Evolutionary conservation across 2,797 vertebrate genomes (phyloP).

Genomic region (Cyprinodon diabolis): DNA sequence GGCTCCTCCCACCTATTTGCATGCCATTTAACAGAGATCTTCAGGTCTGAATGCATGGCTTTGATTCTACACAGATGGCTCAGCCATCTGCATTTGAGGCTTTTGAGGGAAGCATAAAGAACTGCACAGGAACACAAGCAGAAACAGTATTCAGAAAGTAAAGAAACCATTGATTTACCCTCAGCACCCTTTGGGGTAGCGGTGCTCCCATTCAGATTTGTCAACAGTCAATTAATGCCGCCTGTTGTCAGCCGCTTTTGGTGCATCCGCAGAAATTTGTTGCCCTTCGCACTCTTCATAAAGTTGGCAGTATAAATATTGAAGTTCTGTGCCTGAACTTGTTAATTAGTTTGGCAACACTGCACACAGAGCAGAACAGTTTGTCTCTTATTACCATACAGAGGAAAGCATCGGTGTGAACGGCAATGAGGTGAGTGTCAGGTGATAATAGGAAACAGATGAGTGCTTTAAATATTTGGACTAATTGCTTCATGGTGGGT

Average conservation of each 20-base stretch:
- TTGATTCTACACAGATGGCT: slow-evolving; percentile 83
- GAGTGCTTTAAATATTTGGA: slow-evolving; percentile 15
- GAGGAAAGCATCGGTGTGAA: slow-evolving; percentile 22
- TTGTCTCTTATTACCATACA: slow-evolving; percentile 26
- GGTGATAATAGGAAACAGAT: slow-evolving; percentile 24
- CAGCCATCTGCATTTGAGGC: slow-evolving; percentile 80
- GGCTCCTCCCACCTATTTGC: slow-evolving; percentile 76
- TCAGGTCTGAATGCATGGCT: slow-evolving; percentile 83
- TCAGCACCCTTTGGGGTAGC: slow-evolving; percentile 69
- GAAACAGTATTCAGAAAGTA: slow-evolving; percentile 66
- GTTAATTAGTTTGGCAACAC: slow-evolving; percentile 67
- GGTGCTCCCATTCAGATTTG: slow-evolving; percentile 73
- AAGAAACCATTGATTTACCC: slow-evolving; percentile 80
- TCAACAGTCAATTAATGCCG: slow-evolving; percentile 82
- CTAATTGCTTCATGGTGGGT: slow-evolving; percentile 16
- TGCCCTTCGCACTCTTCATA: slow-evolving; percentile 69
- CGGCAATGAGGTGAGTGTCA: slow-evolving; percentile 21
- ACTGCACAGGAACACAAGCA: slow-evolving; percentile 59
- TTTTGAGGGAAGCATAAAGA: slow-evolving; percentile 81
- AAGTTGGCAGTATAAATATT: slow-evolving; percentile 74
- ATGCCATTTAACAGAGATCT: slow-evolving; percentile 76
- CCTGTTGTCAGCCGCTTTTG: slow-evolving; percentile 68
- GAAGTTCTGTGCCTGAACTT: slow-evolving; percentile 66
- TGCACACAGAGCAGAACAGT: slow-evolving; percentile 24
- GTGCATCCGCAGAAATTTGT: slow-evolving; percentile 70